phyloP scores from a whole-genome alignment of 2,113 vertebrate species.

The Psilopsiagon aymara region DNA sequence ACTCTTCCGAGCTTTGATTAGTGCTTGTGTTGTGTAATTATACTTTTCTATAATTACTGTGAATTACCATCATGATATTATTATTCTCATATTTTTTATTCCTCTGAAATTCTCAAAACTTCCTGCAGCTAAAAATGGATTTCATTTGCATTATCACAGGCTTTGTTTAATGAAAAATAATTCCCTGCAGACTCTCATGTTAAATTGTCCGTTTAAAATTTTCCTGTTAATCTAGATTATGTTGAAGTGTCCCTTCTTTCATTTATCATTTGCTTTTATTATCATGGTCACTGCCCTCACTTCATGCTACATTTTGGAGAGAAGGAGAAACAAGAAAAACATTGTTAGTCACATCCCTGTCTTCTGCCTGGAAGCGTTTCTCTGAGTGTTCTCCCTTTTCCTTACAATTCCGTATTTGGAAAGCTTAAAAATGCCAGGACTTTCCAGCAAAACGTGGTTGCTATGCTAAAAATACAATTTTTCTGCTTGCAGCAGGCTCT shows the following conservation, averaged over 20 bases:
- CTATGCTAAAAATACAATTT: neutral
- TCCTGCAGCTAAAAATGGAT: constrained; percentile 69
- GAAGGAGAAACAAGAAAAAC: neutral
- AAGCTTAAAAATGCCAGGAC: neutral
- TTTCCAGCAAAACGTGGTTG: neutral
- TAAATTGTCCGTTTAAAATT: constrained; percentile 51
- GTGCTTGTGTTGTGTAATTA: constrained; percentile 63
- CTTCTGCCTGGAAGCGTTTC: neutral
- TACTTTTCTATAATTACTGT: constrained; percentile 55
- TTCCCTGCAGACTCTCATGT: constrained; percentile 20
- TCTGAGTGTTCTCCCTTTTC: neutral
- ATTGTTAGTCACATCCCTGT: neutral
- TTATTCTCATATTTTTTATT: constrained; percentile 58
- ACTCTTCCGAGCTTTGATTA: constrained; percentile 46
- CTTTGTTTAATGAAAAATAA: constrained; percentile 69
- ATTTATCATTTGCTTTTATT: constrained; percentile 40
- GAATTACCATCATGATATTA: constrained; percentile 64
- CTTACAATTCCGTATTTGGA: neutral
- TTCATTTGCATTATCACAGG: constrained; percentile 72
- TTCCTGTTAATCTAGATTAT: constrained; percentile 52
- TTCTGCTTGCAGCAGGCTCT: neutral
- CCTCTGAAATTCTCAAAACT: constrained; percentile 57
- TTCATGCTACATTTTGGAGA: neutral
- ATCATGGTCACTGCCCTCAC: neutral
- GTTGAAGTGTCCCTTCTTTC: constrained; percentile 27